Evolutionary conservation across 1,140 invertebrate species (phyloP), one percentile per base, ranked within the genome.

Genomic region (Pogonomyrmex barbatus): DNA sequence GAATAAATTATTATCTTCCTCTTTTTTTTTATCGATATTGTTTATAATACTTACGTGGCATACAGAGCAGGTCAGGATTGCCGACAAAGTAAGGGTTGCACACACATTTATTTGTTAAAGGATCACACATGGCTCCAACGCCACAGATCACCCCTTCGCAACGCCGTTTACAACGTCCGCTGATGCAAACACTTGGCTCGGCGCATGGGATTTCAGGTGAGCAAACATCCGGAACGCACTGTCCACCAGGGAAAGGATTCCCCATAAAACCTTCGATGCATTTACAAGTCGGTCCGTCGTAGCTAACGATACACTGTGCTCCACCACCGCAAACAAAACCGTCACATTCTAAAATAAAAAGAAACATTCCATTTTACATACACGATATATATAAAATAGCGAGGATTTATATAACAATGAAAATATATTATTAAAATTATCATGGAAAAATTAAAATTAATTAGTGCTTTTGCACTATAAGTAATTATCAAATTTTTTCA

Each of bases 201-300:
- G 96, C 96, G 91, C 98, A 99, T 2, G 98, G 97, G 39, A 97
- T 95, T 0, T 96, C 95, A 1, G 96, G 94, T 0, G 97, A 98
- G 93, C 98, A 99, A 54, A 98, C 95, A 94, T 98, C 98, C 52
- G 97, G 96, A 50, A 95, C 95, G 93, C 98, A 99, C 54, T 95
- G 95, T 47, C 98, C 98, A 45, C 98, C 98, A 8, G 98, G 97
- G 95, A 98, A 99, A 30, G 98, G 98, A 95, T 99, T 98, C 2
- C 98, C 98, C 58, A 97, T 96, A 92, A 97, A 97, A 52, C 98
- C 98, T 93, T 98, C 97, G 4, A 97, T 96, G 92, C 98, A 99
- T 92, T 97, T 97, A 92, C 98, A 99, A 2, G 98, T 98, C 17
- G 98, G 97, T 36, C 98, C 98, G 52, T 96, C 96, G 77, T 97